Evolutionary conservation across 1,140 invertebrate genomes (phyloP), one percentile per base, ranked within the genome.

Genomic region (Drosophila varians): DNA sequence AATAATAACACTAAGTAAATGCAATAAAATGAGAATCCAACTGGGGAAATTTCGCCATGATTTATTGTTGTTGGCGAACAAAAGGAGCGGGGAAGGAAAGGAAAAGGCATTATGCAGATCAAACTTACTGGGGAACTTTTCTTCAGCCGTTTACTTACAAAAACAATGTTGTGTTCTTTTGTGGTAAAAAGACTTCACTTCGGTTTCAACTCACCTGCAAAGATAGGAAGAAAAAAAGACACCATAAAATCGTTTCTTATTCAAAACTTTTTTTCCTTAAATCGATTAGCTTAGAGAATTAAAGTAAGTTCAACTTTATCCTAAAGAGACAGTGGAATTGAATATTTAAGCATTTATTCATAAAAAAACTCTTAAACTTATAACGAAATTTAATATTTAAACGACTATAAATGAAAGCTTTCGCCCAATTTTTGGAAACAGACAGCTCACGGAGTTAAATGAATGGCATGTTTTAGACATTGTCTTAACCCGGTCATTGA

Each of bases 11-110:
- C 76, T 84, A 87, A 87, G 82, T 87, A 77, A 87, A 82, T 87
- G 82, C 82, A 86, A 87, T 86, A 86, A 86, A 80, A 87, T 82
- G 82, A 77, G 87, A 87, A 86, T 74, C 82, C 82, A 87, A 87
- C 82, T 77, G 82, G 82, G 47, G 74, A 87, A 87, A 86, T 87
- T 80, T 76, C 60, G 48, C 54, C 60, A 71, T 86, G 82, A 86
- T 86, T 87, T 86, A 86, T 86, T 78, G 62, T 76, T 70, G 64
- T 46, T 61, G 58, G 12, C 40, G 31, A 61, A 47, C 45, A 34
- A 68, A 46, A 48, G 49, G 46, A 52, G 40, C 43, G 43, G 7
- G 23, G 54, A 40, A 25, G 25, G 55, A 73, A 78, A 77, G 54
- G 57, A 55, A 70, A 58, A 64, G 62, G 71, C 76, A 86, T 86